Evolutionary conservation across 2,888 invertebrate species (phyloP), one percentile per base, ranked within the genome.

Genomic region (Acanthococcus lagerstroemiae): DNA sequence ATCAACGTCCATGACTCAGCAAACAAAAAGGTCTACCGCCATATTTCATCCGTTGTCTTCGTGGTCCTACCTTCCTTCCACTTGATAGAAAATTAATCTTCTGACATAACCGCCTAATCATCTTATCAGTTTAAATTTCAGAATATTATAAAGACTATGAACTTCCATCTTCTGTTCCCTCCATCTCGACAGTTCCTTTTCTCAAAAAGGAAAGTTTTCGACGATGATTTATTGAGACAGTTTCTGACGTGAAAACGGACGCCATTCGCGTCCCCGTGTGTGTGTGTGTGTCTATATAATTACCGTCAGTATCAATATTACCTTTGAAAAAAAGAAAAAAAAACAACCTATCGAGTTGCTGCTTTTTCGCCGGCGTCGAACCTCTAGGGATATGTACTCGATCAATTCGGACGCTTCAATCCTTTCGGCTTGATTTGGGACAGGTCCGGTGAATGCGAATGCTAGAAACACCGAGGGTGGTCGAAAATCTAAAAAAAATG

Each of bases 1-100:
- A 65, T 65, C 65, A 65, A 65, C 55, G 65, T 65, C 65, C 65
- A 48, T 65, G 65, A 65, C 56, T 65, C 65, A 65, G 65, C 65
- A 65, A 65, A 65, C 65, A 65, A 65, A 65, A 55, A 56, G 55
- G 45, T 55, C 46, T 65, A 46, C 65, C 65, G 65, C 65, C 65
- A 65, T 65, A 65, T 65, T 65, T 65, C 65, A 65, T 65, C 44
- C 48, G 50, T 60, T 60, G 61, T 52, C 50, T 55, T 15, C 25
- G 27, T 30, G 50, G 50, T 26, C 26, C 61, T 61, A 48, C 61
- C 61, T 50, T 50, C 48, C 50, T 46, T 46, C 45, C 58, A 46
- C 46, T 58, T 58, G 19, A 58, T 46, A 58, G 45, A 52, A 54
- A 65, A 65, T 65, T 65, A 65, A 65, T 65, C 65, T 65, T 65